Base-by-base conservation (phyloP, 2,888 invertebrate genomes). In the Aethes cnicana region DNA sequence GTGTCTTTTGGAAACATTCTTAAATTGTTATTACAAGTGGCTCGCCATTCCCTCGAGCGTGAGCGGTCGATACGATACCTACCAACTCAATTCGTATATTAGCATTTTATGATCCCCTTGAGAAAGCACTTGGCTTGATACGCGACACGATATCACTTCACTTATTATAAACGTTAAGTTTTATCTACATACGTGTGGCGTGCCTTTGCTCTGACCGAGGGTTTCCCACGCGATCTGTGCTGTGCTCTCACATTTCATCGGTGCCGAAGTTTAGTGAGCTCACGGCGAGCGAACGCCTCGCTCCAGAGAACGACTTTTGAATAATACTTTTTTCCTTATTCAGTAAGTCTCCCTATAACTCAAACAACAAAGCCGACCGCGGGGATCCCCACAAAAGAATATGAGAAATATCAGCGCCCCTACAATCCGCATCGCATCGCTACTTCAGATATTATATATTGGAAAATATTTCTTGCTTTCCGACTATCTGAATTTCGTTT, bases 301-400 rank as follows among this genome's bases (percentile, higher is more conserved):
- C 61, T 61, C 37, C 12, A 37, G 50, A 64, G 63, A 69, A 62
- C 64, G 71, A 74, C 72, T 72, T 70, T 70, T 71, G 71, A 78
- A 75, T 77, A 79, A 81, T 77, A 65, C 70, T 76, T 80, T 81
- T 79, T 81, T 82, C n/a, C 75, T 79, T 81, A 77, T 80, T 77
- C 79, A 70, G 70, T 74, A 71, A 79, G 76, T 76, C 70, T 71
- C 69, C 68, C 64, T 77, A 79, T 83, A 81, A 81, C 75, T 78
- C 77, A 73, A 77, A 81, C 74, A 84, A 84, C 84, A 84, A 84
- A 84, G 72, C 74, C 75, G 77, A 66, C 77, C 77, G 76, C 72
- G 68, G 72, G 68, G 74, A 74, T 78, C 68, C 69, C 70, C 72
- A 87, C 86, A 87, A 87, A 87, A 80, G 84, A 84, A 84, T 83